phyloP scores from a whole-genome alignment of 2,113 vertebrate species.

The Osmerus eperlanus region DNA sequence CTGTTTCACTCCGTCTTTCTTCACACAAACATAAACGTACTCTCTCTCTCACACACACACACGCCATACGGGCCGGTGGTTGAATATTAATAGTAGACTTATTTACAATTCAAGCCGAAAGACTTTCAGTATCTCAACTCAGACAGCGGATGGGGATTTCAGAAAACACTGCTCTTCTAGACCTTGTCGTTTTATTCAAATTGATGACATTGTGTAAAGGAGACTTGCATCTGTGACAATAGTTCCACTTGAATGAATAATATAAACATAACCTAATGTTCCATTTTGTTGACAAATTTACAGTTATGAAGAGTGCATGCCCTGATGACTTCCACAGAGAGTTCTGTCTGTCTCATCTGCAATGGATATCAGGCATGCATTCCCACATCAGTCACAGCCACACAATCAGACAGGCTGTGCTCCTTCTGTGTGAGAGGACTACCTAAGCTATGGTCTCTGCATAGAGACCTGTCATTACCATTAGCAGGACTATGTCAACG shows the following conservation, averaged over 20 bases:
- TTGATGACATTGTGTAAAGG: constrained; percentile 26
- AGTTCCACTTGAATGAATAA: constrained; percentile 34
- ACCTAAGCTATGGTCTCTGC: too few relatives aligned
- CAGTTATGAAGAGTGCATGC: constrained; percentile 8
- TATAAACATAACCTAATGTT: constrained; percentile 15
- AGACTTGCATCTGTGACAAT: constrained; percentile 31
- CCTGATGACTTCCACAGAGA: neutral
- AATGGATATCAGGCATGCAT: constrained; percentile 8
- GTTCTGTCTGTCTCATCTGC: neutral
- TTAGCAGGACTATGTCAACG: too few relatives aligned
- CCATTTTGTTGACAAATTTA: constrained; percentile 52
- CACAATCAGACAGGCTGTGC: too few relatives aligned
- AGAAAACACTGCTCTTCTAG: constrained; percentile 41
- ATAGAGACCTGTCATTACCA: too few relatives aligned
- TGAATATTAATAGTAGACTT: constrained; percentile 59
- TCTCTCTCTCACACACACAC: constrained; percentile 34
- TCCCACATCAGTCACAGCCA: constrained; percentile 14
- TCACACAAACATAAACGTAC: constrained; percentile 22
- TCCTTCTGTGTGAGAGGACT: constrained; percentile 9
- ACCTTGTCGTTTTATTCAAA: constrained; percentile 37
- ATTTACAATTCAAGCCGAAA: constrained; percentile 62
- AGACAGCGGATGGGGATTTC: constrained; percentile 45
- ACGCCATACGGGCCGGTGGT: constrained; percentile 26
- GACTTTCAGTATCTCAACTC: constrained; percentile 51
- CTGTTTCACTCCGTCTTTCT: constrained; percentile 31